Base-by-base conservation (phyloP, 1,140 invertebrate species). In the Eufriesea mexicana region DNA sequence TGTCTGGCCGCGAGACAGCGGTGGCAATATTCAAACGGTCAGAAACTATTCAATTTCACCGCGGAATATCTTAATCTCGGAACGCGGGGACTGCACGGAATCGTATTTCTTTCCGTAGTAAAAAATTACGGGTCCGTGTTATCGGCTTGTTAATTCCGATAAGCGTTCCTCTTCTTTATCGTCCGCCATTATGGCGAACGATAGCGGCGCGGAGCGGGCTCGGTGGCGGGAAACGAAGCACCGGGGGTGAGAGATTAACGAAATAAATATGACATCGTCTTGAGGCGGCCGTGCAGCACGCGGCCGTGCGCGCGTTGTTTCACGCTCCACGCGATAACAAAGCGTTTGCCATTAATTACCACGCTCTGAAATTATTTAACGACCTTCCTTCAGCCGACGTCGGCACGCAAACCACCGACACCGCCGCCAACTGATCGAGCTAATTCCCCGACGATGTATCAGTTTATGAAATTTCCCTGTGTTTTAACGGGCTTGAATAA, bases 261-360 rank as follows among this genome's bases (percentile, higher is more conserved):
- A 84, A 84, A 84, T 80, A 84, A 84, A 84, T 84, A 84, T 80
- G 77, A 80, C 70, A 80, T 84, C 83, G 77, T 74, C 75, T 72
- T 57, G 67, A 61, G 55, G 62, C 35, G 51, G 35, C 28, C 49
- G 18, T 18, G 9, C 61, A 6, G 77, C 54, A 51, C 70, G 54
- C 68, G 16, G 4, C 51, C 55, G 10, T 49, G 62, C 35, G 42
- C 72, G n/a, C 72, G 72, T 82, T 82, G 61, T 68, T 82, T 82
- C 79, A 82, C 72, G 79, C 79, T 82, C 72, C 42, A 47, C 73
- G 74, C 81, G 81, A 83, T 83, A 83, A 83, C 81, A 78, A 83
- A 78, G 74, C 81, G 67, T 72, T 83, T 23, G 68, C 81, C 75
- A 83, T 83, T 78, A 83, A 83, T 83, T 83, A 78, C 81, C 73